These are phyloP conservation scores for Boleophthalmus pectinirostris DNA, from an alignment of 2,113 vertebrate genomes.

Conservation along the genomic window DNA sequence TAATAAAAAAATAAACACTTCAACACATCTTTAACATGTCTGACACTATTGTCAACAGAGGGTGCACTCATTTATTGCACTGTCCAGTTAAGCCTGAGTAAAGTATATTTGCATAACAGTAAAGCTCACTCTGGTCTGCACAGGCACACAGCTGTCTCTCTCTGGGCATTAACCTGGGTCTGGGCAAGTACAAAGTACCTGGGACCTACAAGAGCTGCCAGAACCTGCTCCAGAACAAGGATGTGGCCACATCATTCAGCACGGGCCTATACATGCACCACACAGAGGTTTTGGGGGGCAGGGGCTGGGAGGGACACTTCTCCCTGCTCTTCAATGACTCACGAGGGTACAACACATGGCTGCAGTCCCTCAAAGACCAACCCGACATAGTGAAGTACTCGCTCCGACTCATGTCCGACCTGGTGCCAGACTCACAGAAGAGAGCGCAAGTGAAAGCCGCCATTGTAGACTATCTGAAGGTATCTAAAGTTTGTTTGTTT, in stretches of 20 bases:
- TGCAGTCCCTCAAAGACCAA: conserved; percentile 25
- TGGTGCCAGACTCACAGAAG: neutral
- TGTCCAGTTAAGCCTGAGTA: no score
- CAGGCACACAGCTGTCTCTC: conserved; percentile 57
- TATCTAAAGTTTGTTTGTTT: neutral
- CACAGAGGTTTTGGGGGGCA: conserved; percentile 41
- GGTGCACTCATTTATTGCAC: no score
- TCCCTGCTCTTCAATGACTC: conserved; percentile 32
- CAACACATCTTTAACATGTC: no score
- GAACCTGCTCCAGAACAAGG: conserved; percentile 24
- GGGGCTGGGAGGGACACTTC: conserved; percentile 31
- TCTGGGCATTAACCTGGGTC: conserved; percentile 25
- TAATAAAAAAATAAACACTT: no score
- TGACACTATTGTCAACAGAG: no score
- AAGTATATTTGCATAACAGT: neutral
- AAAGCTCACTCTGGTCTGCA: neutral
- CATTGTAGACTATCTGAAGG: conserved; percentile 36
- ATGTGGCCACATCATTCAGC: rapidly evolving
- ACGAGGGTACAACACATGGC: conserved; percentile 21
- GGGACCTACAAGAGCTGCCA: neutral
- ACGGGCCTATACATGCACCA: conserved; percentile 24
- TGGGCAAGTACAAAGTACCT: neutral
- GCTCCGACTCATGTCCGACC: conserved; percentile 37
- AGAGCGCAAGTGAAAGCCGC: conserved; percentile 32
- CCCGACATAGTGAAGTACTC: conserved; percentile 33